Conservation (phyloP, 2,113 vertebrate genomes). For the Rhinopithecus roxellana region DNA sequence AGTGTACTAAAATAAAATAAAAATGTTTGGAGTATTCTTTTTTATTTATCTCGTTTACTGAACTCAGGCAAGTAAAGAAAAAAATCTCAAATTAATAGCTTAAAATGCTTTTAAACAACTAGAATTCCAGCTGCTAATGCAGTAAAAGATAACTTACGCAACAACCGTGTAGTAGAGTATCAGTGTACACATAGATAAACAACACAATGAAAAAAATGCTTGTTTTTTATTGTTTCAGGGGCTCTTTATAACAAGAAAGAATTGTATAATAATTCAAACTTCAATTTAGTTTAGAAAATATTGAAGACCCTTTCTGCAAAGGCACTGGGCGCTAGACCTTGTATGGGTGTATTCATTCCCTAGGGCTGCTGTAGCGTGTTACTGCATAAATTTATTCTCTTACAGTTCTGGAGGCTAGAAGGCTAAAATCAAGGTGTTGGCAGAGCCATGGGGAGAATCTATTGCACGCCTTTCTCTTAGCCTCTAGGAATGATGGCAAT, state of each 20-base stretch:
- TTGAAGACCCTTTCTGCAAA: background rate
- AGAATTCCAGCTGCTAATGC: slow-evolving; percentile 26
- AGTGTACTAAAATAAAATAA: background rate
- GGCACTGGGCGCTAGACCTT: background rate
- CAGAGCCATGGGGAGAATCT: background rate
- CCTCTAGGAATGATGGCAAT: background rate
- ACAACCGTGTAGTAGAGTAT: background rate
- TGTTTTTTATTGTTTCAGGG: background rate
- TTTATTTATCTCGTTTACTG: slow-evolving; percentile 29
- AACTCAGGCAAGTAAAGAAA: background rate
- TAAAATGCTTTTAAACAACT: slow-evolving; percentile 43
- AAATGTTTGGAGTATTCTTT: background rate
- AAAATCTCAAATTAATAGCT: background rate
- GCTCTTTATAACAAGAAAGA: background rate
- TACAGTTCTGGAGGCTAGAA: background rate
- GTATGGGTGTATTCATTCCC: background rate
- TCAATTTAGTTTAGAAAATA: background rate
- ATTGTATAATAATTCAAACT: background rate
- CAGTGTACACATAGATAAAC: background rate
- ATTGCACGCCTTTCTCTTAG: background rate
- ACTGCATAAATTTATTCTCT: background rate
- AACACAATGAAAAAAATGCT: background rate
- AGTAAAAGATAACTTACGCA: background rate
- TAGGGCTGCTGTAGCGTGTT: background rate
- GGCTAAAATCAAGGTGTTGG: background rate